phyloP scores from a whole-genome alignment of 2,888 invertebrate genomes.

The Lithophane semibrunnea region DNA sequence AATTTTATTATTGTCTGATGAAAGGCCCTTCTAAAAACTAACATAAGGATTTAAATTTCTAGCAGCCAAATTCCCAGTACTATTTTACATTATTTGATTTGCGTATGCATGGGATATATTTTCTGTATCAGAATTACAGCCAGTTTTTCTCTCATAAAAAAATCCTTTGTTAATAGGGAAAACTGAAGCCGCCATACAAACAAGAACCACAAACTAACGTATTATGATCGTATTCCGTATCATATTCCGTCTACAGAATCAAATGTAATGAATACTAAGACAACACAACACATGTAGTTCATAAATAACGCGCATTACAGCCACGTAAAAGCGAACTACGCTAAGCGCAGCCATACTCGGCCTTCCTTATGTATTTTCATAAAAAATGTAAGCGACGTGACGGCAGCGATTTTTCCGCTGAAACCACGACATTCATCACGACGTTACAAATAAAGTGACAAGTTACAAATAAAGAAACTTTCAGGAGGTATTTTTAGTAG shows the following conservation, averaged over 20 bases:
- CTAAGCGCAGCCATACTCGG: conserved; percentile 58
- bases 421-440: conserved; percentile 77
- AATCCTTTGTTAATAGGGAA: no score
- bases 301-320: conserved; percentile 58
- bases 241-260: conserved; percentile 23
- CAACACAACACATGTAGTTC: conserved; percentile 52
- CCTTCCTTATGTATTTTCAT: conserved; percentile 71
- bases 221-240: conserved; percentile 52
- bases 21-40: no score
- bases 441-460: no score
- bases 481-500: background rate
- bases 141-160: no score
- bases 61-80: no score
- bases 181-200: background rate
- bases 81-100: background rate
- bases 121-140: background rate
- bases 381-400: conserved; percentile 71
- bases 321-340: conserved; percentile 57
- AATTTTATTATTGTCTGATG: background rate
- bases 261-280: conserved; percentile 45
- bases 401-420: conserved; percentile 72
- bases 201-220: conserved; percentile 9
- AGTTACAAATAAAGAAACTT: background rate
- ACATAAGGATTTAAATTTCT: background rate
- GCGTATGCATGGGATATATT: background rate